phyloP scores from a whole-genome alignment of 2,888 invertebrate species.

The Uropetala carovei region DNA sequence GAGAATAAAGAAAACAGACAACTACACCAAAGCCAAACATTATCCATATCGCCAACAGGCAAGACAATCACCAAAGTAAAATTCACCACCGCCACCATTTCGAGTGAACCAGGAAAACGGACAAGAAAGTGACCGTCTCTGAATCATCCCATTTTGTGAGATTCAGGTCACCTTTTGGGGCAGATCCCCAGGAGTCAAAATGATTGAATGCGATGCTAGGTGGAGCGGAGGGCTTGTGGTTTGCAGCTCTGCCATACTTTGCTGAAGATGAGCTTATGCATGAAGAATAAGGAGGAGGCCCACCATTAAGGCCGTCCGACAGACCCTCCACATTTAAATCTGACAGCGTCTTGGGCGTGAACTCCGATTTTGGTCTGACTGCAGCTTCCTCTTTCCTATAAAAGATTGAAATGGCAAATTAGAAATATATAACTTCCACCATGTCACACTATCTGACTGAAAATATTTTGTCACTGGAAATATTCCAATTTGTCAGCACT shows the following conservation, averaged over 20 bases:
- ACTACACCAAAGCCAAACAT: conserved; percentile 55
- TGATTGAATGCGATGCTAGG: conserved; percentile 70
- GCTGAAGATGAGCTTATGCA: conserved; percentile 33
- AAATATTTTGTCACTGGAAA: no score
- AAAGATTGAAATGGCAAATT: conserved; percentile 68
- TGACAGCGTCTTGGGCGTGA: conserved; percentile 92
- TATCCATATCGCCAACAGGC: not conserved
- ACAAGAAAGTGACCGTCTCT: not conserved
- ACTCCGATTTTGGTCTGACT: conserved; percentile 92
- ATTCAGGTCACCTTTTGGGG: conserved; percentile 53
- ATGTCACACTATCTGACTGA: no score
- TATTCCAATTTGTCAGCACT: no score
- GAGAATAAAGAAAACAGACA: conserved; percentile 66
- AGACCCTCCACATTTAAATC: conserved; percentile 90
- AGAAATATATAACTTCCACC: not conserved
- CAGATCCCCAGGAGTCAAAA: conserved; percentile 51
- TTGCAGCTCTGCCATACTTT: conserved; percentile 72
- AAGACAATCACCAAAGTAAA: conserved; percentile 6
- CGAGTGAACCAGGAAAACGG: not conserved
- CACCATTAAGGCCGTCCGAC: conserved; percentile 82
- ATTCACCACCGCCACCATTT: not conserved
- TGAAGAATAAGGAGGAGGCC: conserved; percentile 75
- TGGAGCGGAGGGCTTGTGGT: conserved; percentile 75
- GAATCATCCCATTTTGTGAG: not conserved
- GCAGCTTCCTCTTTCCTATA: conserved; percentile 92